Conservation (phyloP, 2,888 invertebrate genomes). For the Mesorhabditis belari region DNA sequence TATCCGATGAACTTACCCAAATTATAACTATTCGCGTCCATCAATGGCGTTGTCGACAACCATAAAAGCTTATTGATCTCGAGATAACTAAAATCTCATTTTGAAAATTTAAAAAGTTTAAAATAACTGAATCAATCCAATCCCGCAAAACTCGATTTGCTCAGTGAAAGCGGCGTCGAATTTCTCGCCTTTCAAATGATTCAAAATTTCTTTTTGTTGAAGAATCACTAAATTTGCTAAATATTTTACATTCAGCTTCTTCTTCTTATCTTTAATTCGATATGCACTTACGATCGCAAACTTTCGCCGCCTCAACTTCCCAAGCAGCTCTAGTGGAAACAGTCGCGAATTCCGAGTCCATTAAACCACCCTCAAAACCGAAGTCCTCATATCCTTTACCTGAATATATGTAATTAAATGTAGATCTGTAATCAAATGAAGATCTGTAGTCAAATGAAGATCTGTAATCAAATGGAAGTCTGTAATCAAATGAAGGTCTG, state of each 20-base stretch:
- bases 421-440: neutral
- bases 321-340: neutral
- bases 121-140: slow-evolving; percentile 27
- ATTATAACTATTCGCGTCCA: slow-evolving; percentile 40
- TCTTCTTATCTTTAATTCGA: too few species aligned
- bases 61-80: slow-evolving; percentile 40
- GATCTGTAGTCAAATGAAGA: too few species aligned
- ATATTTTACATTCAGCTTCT: neutral
- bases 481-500: too few species aligned
- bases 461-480: too few species aligned
- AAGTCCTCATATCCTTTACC: neutral
- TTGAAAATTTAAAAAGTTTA: neutral
- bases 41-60: slow-evolving; percentile 45
- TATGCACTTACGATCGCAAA: too few species aligned
- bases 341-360: neutral
- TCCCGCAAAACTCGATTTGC: slow-evolving; percentile 41
- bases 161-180: slow-evolving; percentile 46
- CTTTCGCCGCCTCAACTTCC: neutral
- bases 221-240: slow-evolving; percentile 25
- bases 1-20: slow-evolving; percentile 13
- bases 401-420: neutral
- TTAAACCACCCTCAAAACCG: neutral
- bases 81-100: slow-evolving; percentile 20
- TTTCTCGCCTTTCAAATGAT: slow-evolving; percentile 23
- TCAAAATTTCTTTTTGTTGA: slow-evolving; percentile 27